Percentiles rank a stretch among this genome's conserved stretches.
Evolutionary conservation across 2,797 vertebrate genomes (phyloP).

Genomic region (Parauchenoglanis punctatus): DNA sequence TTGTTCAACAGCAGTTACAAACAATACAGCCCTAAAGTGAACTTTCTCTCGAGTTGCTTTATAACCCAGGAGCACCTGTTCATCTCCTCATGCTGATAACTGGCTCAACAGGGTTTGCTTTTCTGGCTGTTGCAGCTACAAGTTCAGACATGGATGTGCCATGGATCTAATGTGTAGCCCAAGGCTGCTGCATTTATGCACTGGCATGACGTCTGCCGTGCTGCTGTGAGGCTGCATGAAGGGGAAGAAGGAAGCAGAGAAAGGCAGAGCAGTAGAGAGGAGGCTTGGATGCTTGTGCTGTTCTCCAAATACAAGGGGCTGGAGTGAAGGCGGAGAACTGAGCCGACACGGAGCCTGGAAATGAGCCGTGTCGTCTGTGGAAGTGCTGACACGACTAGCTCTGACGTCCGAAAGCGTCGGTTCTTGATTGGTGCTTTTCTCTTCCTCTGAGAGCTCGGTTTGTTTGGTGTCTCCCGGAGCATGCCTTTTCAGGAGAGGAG

Average conservation of each 20-base stretch:
- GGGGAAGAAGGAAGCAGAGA: conserved; percentile 72
- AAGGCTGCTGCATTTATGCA: conserved; percentile 67
- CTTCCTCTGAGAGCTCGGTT: conserved; percentile 56
- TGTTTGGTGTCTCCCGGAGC: conserved; percentile 58
- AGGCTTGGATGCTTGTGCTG: conserved; percentile 61
- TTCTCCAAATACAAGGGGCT: conserved; percentile 65
- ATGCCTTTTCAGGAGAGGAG: conserved; percentile 62
- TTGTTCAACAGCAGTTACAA: conserved; percentile 10
- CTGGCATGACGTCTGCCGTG: conserved; percentile 45
- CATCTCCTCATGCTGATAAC: conserved; percentile 18
- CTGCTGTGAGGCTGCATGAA: conserved; percentile 68
- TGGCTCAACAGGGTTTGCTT: conserved; percentile 14
- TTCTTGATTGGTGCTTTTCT: conserved; percentile 53
- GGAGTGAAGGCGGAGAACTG: conserved; percentile 63
- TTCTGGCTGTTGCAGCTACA: conserved; percentile 54
- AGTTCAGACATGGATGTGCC: conserved; percentile 64
- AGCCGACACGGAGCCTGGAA: conserved; percentile 54
- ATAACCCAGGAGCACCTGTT: conserved; percentile 23
- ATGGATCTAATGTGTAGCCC: conserved; percentile 63
- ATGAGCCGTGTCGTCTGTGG: conserved; percentile 47
- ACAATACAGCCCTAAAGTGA: conserved; percentile 19
- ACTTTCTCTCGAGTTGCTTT: neutral
- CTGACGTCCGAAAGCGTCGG: conserved; percentile 47
- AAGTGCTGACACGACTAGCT: conserved; percentile 39
- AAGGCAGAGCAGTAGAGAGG: conserved; percentile 63